Evolutionary conservation across 2,888 invertebrate genomes (phyloP).

Genomic region (Epirrhoe alternata): DNA sequence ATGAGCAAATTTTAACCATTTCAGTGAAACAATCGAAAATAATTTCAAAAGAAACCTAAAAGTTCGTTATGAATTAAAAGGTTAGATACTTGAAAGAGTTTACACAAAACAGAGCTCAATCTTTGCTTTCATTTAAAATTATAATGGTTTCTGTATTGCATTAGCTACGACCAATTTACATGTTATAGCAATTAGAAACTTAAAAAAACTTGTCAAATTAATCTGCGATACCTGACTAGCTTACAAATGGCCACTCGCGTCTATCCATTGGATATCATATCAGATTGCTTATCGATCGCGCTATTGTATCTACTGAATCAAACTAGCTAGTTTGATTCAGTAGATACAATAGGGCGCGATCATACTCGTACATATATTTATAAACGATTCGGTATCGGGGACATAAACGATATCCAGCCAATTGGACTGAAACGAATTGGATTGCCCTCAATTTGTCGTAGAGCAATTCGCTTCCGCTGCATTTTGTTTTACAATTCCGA

Average conservation of each 20-base stretch:
- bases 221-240: constrained; percentile 20
- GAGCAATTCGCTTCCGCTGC: constrained; percentile 74
- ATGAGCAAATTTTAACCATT: too few relatives aligned
- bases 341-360: constrained; percentile 55
- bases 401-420: constrained; percentile 81
- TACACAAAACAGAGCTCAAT: too few relatives aligned
- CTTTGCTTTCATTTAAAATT: background rate
- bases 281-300: constrained; percentile 63
- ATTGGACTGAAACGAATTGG: constrained; percentile 84
- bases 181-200: constrained; percentile 8
- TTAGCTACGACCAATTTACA: constrained; percentile 3
- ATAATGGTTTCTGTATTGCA: background rate
- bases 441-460: constrained; percentile 80
- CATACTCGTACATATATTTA: constrained; percentile 55
- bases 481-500: constrained; percentile 71
- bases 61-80: background rate
- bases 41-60: background rate
- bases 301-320: too few relatives aligned
- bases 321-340: constrained; percentile 65
- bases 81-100: background rate
- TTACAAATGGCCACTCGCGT: constrained; percentile 32
- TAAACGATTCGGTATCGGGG: constrained; percentile 69
- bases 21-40: too few relatives aligned
- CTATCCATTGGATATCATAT: constrained; percentile 36
- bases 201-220: constrained; percentile 19